Evolutionary conservation across 2,888 invertebrate genomes (phyloP).

Genomic region (Yponomeuta plumbellus): DNA sequence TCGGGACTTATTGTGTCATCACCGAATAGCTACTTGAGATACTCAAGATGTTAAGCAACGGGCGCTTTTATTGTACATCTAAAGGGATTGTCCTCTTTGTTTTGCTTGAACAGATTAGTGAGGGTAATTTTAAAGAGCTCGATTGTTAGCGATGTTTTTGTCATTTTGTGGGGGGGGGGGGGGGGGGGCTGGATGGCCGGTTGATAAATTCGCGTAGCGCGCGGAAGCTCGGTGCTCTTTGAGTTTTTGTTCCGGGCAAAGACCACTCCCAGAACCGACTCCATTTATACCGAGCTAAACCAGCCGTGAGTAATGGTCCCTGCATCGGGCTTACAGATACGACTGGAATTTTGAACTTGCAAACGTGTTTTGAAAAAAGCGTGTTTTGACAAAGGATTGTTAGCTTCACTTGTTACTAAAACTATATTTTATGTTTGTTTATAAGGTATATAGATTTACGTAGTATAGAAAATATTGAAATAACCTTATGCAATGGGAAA

Average conservation of each 20-base stretch:
- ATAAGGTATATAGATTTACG: too few relatives aligned
- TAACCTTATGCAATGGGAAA: too few relatives aligned
- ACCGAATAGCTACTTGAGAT: conserved; percentile 38
- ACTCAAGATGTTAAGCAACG: conserved; percentile 37
- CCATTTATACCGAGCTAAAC: conserved; percentile 47
- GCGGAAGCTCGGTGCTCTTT: conserved; percentile 29
- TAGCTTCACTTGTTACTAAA: not conserved
- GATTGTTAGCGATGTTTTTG: conserved; percentile 11
- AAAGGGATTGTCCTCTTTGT: conserved; percentile 18
- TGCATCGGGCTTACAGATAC: conserved; percentile 27
- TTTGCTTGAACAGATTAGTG: conserved; percentile 23
- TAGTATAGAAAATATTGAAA: too few relatives aligned
- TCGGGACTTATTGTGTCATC: conserved; percentile 48
- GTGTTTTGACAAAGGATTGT: conserved; percentile 11
- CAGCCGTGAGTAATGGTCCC: conserved; percentile 40
- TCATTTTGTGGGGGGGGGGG: conserved; percentile 8
- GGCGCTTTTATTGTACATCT: conserved; percentile 23
- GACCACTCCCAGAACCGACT: conserved; percentile 39
- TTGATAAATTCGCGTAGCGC: conserved; percentile 28
- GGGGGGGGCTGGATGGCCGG: conserved; percentile 22
- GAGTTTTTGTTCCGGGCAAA: conserved; percentile 43
- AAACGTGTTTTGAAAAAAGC: conserved; percentile 5
- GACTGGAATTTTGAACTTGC: conserved; percentile 27
- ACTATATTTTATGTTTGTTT: not conserved
- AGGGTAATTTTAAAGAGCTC: conserved; percentile 6